Evolutionary conservation across 2,888 invertebrate genomes (phyloP).

Genomic region (Brenthis daphne): DNA sequence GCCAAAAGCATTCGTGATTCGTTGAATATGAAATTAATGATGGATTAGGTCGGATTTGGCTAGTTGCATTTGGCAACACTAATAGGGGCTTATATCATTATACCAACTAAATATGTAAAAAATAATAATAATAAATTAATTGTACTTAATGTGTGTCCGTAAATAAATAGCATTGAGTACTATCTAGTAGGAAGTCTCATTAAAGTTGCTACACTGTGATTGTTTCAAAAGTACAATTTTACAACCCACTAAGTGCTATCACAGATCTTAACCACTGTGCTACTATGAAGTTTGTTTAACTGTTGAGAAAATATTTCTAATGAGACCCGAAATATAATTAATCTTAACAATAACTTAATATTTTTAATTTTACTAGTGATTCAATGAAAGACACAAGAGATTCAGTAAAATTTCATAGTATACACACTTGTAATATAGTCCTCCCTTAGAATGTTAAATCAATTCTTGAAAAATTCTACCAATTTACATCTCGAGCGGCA

Average conservation of each 20-base stretch:
- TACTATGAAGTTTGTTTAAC: slow-evolving; percentile 25
- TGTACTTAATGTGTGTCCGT: neutral
- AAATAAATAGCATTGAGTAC: slow-evolving; percentile 17
- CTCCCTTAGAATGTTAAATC: slow-evolving; percentile 16
- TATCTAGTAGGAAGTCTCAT: slow-evolving; percentile 25
- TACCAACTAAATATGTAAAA: neutral
- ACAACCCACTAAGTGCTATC: slow-evolving; percentile 19
- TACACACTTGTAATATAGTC: neutral
- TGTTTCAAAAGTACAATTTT: slow-evolving; percentile 33
- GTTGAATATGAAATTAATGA: slow-evolving; percentile 43
- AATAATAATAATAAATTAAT: neutral
- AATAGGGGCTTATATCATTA: slow-evolving; percentile 12
- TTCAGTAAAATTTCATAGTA: neutral
- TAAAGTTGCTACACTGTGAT: slow-evolving; percentile 34
- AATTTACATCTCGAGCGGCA: slow-evolving; percentile 24
- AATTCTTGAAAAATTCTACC: slow-evolving; percentile 15
- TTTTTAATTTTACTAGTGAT: too few species aligned
- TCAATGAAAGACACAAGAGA: too few species aligned
- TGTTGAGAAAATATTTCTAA: slow-evolving; percentile 21
- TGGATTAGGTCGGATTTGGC: slow-evolving; percentile 34
- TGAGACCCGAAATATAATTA: slow-evolving; percentile 4
- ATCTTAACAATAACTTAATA: neutral
- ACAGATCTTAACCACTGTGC: neutral
- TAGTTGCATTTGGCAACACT: slow-evolving; percentile 27
- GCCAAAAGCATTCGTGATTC: slow-evolving; percentile 40